These are phyloP conservation scores for Peromyscus eremicus DNA, from an alignment of 2,797 vertebrate species.

Conservation along the genomic window DNA sequence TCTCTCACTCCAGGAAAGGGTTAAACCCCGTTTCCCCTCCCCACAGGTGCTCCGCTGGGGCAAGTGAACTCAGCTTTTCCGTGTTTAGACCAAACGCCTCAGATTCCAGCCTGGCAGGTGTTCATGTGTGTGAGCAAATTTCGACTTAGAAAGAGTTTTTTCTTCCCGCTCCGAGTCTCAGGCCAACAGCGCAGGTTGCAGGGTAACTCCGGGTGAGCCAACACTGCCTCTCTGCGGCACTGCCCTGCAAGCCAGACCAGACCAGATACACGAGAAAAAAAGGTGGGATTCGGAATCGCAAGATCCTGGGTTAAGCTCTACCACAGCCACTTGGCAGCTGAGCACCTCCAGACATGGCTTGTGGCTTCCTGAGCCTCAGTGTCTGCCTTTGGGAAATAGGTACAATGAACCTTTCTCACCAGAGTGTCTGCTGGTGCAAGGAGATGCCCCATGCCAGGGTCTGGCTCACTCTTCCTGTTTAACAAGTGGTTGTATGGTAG, in stretches of 20 bases:
- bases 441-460: constrained; percentile 7
- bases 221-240: neutral
- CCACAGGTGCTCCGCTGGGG: constrained; percentile 73
- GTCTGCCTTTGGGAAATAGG: neutral
- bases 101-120: constrained; percentile 81
- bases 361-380: neutral
- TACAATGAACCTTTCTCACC: neutral
- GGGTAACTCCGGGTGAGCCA: neutral
- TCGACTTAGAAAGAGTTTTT: constrained; percentile 52
- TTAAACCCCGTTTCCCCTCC: constrained; percentile 21
- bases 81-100: constrained; percentile 73
- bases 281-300: neutral
- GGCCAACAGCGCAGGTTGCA: neutral
- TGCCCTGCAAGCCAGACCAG: neutral
- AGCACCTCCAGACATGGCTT: neutral
- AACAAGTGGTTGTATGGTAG: constrained; percentile 49
- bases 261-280: neutral
- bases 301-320: neutral
- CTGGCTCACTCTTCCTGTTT: constrained; percentile 3
- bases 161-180: constrained; percentile 15
- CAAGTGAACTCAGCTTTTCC: constrained; percentile 81
- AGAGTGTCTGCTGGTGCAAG: neutral
- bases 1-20: constrained; percentile 27
- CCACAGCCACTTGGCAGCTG: neutral
- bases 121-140: constrained; percentile 73